Base-by-base conservation (phyloP, 2,113 vertebrate species). In the Pionites leucogaster region DNA sequence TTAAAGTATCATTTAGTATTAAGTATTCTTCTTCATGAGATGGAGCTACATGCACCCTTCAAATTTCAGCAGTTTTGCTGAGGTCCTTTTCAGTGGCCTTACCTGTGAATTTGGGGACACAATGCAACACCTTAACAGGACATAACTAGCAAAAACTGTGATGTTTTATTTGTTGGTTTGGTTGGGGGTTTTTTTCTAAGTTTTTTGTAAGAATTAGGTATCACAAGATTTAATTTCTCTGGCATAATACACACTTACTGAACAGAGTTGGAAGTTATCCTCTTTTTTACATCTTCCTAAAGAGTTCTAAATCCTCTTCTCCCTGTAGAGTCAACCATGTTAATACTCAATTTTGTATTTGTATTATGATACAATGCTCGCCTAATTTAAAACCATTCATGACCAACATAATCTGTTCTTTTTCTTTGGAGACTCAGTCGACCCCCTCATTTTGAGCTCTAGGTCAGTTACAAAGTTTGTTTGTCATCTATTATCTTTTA, bases 351-450 rank as follows among this genome's bases (percentile, higher is more conserved):
- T 50, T 87, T 44, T 71, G 7, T 46, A 13, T 65, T 46, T 53
- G 28, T 53, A 29, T 53, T 53, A 53, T 29, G 28, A 29, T 29
- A 29, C 17, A 17, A 29, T 53, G 52, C 28, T 29, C 17, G 3
- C 29, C 52, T 31, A 41, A 37, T 60, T 82, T 16, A 55, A 74
- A 76, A 49, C 49, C 49, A 49, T 49, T 49, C 49, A 49, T 49
- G 24, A 25, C 0, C 33, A 86, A 29, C 1, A 57, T 86, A 46
- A 47, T 44, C 63, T 64, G 3, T 62, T 47, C 12, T 33, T 79
- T 65, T 47, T 70, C 3, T 0, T 10, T 50, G 16, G 12, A 60
- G 7, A 25, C 11, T n/a, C 1, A 1, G 2, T 23, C 35, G 16
- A 49, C 4, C 10, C 82, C 31, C 20, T 53, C 12, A 52, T 65